A percentile compares a stretch with the other conserved stretches of the same genome.
phyloP scores from a whole-genome alignment of 2,113 vertebrate species.

The Fregata magnificens region DNA sequence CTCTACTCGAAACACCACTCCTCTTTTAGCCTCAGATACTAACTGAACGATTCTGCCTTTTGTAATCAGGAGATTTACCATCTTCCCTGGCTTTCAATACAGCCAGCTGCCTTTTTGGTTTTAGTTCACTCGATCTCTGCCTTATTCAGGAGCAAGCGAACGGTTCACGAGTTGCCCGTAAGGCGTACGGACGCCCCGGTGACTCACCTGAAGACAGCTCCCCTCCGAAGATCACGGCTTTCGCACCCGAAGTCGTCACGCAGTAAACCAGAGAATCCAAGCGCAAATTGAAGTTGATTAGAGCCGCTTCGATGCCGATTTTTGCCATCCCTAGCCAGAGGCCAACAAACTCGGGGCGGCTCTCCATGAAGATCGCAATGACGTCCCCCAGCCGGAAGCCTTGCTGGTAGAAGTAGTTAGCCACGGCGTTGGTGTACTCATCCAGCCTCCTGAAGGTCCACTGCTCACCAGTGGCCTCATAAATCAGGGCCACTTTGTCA shows the following conservation, averaged over 20 bases:
- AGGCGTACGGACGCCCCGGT: fast-evolving
- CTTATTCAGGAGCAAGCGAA: neutral
- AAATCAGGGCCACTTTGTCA: slow-evolving; percentile 83
- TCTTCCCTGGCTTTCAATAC: fast-evolving
- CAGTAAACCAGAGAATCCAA: slow-evolving; percentile 84
- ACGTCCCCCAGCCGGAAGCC: slow-evolving; percentile 84
- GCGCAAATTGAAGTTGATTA: slow-evolving; percentile 89
- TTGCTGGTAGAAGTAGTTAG: slow-evolving; percentile 75
- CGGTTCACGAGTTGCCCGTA: fast-evolving
- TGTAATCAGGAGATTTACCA: neutral
- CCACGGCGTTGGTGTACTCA: slow-evolving; percentile 79
- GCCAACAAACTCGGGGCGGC: slow-evolving; percentile 85
- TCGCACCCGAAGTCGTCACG: slow-evolving; percentile 77
- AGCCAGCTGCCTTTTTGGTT: neutral
- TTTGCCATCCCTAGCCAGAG: slow-evolving; percentile 90
- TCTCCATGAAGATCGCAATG: slow-evolving; percentile 88
- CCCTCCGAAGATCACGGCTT: slow-evolving; percentile 83
- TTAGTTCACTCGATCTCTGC: fast-evolving
- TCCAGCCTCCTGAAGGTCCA: slow-evolving; percentile 88
- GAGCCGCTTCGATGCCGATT: slow-evolving; percentile 82
- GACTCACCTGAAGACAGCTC: slow-evolving; percentile 83
- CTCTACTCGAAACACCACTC: neutral
- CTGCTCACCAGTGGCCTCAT: slow-evolving; percentile 77
- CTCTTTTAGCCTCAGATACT: neutral
- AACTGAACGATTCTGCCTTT: neutral